Conservation (phyloP, 2,113 vertebrate species). For the Lanius collurio region DNA sequence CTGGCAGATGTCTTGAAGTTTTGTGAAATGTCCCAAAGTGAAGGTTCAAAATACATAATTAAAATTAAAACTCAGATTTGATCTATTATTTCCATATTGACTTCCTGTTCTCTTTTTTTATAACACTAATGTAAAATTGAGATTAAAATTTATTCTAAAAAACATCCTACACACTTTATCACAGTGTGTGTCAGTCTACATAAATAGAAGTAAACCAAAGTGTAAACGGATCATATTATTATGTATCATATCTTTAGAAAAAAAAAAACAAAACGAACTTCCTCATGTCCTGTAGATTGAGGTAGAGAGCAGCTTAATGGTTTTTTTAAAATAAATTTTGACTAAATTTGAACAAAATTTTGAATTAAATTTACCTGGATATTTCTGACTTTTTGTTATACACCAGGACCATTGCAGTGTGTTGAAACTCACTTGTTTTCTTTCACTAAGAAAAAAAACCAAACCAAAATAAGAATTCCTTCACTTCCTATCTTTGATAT, state of each 20-base stretch:
- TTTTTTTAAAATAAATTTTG: rapidly evolving
- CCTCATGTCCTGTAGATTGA: neutral
- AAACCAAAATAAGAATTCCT: neutral
- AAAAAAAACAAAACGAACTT: neutral
- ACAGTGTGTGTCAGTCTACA: neutral
- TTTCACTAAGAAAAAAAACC: neutral
- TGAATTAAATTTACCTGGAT: neutral
- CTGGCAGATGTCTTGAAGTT: neutral
- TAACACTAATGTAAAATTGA: neutral
- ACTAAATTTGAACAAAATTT: neutral
- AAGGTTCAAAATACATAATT: neutral
- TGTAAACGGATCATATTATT: neutral
- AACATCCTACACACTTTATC: neutral
- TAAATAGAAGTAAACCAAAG: neutral
- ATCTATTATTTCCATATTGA: neutral
- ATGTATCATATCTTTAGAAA: neutral
- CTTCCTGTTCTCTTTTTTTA: neutral
- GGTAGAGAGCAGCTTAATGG: neutral
- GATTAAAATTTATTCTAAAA: neutral
- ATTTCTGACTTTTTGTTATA: neutral
- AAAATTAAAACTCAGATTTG: neutral
- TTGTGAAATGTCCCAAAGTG: neutral
- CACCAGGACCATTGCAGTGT: neutral
- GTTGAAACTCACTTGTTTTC: neutral
- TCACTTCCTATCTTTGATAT: neutral